Evolutionary conservation across 2,113 vertebrate genomes (phyloP), one percentile per base, ranked within the genome.

Genomic region (Nematolebias whitei): DNA sequence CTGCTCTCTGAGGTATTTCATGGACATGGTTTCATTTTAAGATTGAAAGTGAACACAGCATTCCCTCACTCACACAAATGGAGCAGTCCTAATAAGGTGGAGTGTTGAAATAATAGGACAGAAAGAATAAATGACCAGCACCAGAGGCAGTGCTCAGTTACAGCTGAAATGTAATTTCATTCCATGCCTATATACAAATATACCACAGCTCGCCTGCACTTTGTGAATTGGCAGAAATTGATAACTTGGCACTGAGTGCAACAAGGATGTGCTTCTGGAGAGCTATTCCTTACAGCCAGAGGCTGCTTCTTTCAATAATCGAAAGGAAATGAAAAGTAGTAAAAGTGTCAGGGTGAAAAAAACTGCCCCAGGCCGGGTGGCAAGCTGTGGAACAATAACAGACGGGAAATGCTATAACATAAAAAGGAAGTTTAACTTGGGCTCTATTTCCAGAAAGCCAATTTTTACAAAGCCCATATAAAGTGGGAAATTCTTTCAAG

Each of bases 111-210:
- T 72, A 63, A 73, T 52, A 39, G 29, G 50, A 63, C 73, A 23
- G 58, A 72, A 49, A 43, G 56, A 63, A 79, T 35, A 51, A 70
- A 77, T 29, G 50, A 53, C 57, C 44, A 48, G 12, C 16, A 43
- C 43, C 18, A 59, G 35, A 70, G 57, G 44, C 71, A 59, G 45
- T 14, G 12, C 62, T 74, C 71, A 59, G 60, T 54, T 65, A 55
- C 52, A 50, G 63, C 73, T 35, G 16, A 50, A 71, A 75, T 61
- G 65, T 57, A 51, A 72, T 72, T 73, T 74, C 39, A 76, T 78
- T 53, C 57, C n/a, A 76, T 69, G 68, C 75, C 72, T 80, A 65
- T 67, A 70, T 59, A 75, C 47, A 76, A 73, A 78, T 64, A 68
- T 43, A 44, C 62, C 50, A 47, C 50, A 63, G 43, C 39, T 38